Evolutionary conservation across 2,888 invertebrate genomes (phyloP).

Genomic region (Ormyrus nitidulus): DNA sequence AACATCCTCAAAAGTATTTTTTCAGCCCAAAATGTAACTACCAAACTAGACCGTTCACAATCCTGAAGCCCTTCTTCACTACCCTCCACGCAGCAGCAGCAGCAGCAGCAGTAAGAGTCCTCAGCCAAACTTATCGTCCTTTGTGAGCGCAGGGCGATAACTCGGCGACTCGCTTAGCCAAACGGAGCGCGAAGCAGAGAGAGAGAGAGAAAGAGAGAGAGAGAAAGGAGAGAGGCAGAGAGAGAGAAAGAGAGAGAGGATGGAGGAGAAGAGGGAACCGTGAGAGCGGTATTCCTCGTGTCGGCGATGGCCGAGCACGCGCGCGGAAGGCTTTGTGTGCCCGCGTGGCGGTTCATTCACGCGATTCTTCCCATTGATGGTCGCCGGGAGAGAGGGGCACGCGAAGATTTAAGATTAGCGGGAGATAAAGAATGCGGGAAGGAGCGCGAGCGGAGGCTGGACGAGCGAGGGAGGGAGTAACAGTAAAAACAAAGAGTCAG

Average conservation of each 20-base stretch:
- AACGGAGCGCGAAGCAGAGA: conserved; percentile 44
- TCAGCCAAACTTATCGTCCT: conserved; percentile 59
- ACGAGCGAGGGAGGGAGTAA: not conserved
- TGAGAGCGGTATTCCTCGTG: conserved; percentile 73
- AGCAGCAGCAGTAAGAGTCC: not conserved
- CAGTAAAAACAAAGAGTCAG: conserved; percentile 36
- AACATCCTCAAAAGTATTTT: too few relatives aligned
- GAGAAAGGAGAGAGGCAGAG: conserved; percentile 14
- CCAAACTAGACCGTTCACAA: too few relatives aligned
- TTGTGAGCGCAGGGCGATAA: conserved; percentile 62
- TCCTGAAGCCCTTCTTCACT: too few relatives aligned
- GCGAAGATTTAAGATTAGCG: conserved; percentile 52
- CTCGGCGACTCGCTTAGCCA: conserved; percentile 47
- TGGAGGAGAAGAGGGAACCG: conserved; percentile 64
- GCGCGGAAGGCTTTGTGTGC: conserved; percentile 63
- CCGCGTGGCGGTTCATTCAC: conserved; percentile 70
- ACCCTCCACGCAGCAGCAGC: too few relatives aligned
- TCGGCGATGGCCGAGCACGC: conserved; percentile 53
- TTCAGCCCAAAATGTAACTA: too few relatives aligned
- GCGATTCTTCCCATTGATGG: conserved; percentile 73
- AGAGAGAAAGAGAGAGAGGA: conserved; percentile 34
- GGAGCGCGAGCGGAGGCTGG: conserved; percentile 15
- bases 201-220: not conserved
- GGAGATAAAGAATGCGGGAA: conserved; percentile 51
- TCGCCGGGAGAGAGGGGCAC: conserved; percentile 53